Base-by-base conservation (phyloP, 2,113 vertebrate species). In the Jaculus jaculus region DNA sequence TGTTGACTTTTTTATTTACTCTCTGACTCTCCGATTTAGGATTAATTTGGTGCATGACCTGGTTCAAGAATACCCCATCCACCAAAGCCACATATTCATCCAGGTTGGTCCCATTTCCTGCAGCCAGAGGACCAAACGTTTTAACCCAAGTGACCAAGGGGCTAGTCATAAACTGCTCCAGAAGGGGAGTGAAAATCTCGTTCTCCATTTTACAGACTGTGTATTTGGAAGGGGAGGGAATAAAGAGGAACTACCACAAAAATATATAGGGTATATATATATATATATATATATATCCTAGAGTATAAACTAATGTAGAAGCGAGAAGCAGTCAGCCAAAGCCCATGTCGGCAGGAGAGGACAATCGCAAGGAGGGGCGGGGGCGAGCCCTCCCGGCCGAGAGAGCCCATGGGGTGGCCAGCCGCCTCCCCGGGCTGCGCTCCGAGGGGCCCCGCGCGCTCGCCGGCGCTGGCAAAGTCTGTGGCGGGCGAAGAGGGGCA, bases 61-160 rank as follows among this genome's bases (percentile, higher is more conserved):
- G 99, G 91, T 99, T 99, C 94, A 99, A 97, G 97, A 99, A 99
- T 84, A 99, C 98, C 26, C 99, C 99, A 72, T 99, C 99, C 97
- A 99, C 99, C 77, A 99, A 97, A 47, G 99, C 98, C 94, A 99
- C 97, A 98, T 99, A 99, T 93, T 99, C 99, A 34, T 99, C 99
- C 97, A 99, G 98, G 96, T 97, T 98, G 97, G 97, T 98, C 91
- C 98, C 99, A 93, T 98, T 99, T 90, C 98, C 98, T 87, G 98
- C 98, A 63, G 98, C 97, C 89, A 98, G 97, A 63, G 98, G 98
- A 93, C 99, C 98, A 71, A 99, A 99, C 0, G 99, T 99, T 98
- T 99, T 99, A 89, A 99, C 99, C 99, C 99, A 99, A 98, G 99
- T 99, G 97, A 99, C 99, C 97, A 99, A 98, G 89, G 99, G 99